Evolutionary conservation across 2,797 vertebrate species (phyloP).

Genomic region (Hylomyscus alleni): DNA sequence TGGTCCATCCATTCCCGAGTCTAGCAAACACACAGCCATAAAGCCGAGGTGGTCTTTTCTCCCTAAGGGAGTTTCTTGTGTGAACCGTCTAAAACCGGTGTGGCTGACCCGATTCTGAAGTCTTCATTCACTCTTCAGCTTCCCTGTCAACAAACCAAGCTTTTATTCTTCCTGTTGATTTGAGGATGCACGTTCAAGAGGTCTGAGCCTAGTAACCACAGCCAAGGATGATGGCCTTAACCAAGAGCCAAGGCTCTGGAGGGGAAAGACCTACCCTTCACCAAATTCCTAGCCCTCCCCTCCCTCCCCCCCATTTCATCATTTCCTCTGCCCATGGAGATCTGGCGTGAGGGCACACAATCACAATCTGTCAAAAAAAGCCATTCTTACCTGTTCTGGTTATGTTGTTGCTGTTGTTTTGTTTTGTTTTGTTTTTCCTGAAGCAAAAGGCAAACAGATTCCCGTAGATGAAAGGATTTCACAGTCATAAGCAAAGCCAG

Average conservation of each 20-base stretch:
- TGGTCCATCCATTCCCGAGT: not conserved
- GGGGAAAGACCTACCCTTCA: not conserved
- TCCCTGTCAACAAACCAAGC: not conserved
- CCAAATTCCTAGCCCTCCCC: not conserved
- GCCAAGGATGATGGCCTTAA: not conserved
- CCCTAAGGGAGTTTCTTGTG: not conserved
- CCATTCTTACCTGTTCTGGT: not conserved
- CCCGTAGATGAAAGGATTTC: conserved; percentile 57
- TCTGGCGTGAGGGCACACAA: not conserved
- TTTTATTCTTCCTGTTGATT: not conserved
- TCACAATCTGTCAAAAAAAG: not conserved
- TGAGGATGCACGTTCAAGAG: not conserved
- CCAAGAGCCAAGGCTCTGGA: not conserved
- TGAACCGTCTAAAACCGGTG: not conserved
- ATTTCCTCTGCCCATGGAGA: not conserved
- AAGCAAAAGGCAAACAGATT: conserved; percentile 46
- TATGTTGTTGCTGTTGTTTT: not conserved
- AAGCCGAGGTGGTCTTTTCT: not conserved
- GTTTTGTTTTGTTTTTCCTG: not conserved
- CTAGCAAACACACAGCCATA: not conserved
- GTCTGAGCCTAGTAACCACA: not conserved
- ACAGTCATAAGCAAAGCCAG: conserved; percentile 40
- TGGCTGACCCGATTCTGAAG: not conserved
- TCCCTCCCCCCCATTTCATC: not conserved
- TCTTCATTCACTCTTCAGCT: not conserved